These are phyloP conservation scores for Eulemur albifrons DNA, from an alignment of 2,797 vertebrate genomes.

Conservation along the genomic window DNA sequence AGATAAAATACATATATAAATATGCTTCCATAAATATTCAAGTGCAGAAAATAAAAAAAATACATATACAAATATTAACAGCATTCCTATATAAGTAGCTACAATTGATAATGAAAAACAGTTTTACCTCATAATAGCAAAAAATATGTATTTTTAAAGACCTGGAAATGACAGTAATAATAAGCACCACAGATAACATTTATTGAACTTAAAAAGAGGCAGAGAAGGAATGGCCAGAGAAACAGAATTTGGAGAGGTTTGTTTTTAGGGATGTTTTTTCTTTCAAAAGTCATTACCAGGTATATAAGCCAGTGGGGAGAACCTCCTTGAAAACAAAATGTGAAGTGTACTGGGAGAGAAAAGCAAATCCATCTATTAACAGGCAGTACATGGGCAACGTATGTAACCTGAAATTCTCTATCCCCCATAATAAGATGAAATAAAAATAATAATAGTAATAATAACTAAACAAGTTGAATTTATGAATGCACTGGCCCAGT, in stretches of 20 bases:
- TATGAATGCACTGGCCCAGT: neutral
- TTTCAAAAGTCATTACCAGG: constrained; percentile 1
- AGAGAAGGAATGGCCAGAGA: neutral
- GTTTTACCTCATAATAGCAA: neutral
- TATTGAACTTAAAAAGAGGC: neutral
- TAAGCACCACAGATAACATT: neutral
- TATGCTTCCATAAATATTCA: neutral
- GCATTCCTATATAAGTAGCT: neutral
- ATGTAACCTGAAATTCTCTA: too few relatives aligned
- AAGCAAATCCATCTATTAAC: neutral
- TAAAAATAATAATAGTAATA: too few relatives aligned
- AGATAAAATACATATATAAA: neutral
- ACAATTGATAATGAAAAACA: neutral
- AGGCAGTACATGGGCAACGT: too few relatives aligned
- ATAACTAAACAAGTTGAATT: neutral
- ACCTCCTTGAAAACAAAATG: neutral
- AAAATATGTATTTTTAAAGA: neutral
- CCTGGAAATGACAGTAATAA: neutral
- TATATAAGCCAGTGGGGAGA: neutral
- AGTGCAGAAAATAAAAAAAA: neutral
- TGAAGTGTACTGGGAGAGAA: neutral
- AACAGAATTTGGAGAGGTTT: neutral
- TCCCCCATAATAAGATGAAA: too few relatives aligned
- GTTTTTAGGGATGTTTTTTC: neutral
- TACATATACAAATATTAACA: neutral